These are phyloP conservation scores for Nansenia antarctica DNA, from an alignment of 2,113 vertebrate species.

Conservation along the genomic window DNA sequence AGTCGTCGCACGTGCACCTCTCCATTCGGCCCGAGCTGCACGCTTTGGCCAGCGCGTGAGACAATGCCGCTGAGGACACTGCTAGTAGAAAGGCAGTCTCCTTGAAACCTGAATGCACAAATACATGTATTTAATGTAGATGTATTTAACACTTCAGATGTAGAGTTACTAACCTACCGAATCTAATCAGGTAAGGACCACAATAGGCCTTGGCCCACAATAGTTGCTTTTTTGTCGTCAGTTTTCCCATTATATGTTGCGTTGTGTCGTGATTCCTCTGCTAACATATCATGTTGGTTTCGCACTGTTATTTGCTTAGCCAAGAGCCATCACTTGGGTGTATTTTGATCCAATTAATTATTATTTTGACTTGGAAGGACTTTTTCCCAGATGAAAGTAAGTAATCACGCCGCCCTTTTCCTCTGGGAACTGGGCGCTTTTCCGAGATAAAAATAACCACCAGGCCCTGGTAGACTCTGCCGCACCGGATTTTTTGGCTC, in stretches of 20 bases:
- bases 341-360: slow-evolving; percentile 83
- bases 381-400: slow-evolving; percentile 79
- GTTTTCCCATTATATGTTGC: background rate
- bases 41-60: slow-evolving; percentile 90
- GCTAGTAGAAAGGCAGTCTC: slow-evolving; percentile 95
- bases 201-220: too few relatives aligned
- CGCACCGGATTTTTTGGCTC: slow-evolving; percentile 68
- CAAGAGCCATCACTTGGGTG: slow-evolving; percentile 56
- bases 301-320: slow-evolving; percentile 64
- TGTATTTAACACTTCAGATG: too few relatives aligned
- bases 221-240: too few relatives aligned
- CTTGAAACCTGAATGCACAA: slow-evolving; percentile 85
- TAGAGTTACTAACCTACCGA: too few relatives aligned
- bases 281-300: slow-evolving; percentile 47
- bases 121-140: too few relatives aligned
- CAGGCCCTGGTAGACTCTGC: slow-evolving; percentile 54
- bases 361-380: slow-evolving; percentile 81
- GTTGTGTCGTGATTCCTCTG: slow-evolving; percentile 43
- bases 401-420: slow-evolving; percentile 80
- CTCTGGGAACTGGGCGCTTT: slow-evolving; percentile 80
- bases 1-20: slow-evolving; percentile 96
- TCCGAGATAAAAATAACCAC: slow-evolving; percentile 80
- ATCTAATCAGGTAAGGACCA: too few relatives aligned
- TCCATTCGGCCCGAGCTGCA: slow-evolving; percentile 98
- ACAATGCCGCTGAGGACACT: slow-evolving; percentile 89